Evolutionary conservation across 64 coral and sea anemone species (phyloP).

Genomic region (Stylophora pistillata): DNA sequence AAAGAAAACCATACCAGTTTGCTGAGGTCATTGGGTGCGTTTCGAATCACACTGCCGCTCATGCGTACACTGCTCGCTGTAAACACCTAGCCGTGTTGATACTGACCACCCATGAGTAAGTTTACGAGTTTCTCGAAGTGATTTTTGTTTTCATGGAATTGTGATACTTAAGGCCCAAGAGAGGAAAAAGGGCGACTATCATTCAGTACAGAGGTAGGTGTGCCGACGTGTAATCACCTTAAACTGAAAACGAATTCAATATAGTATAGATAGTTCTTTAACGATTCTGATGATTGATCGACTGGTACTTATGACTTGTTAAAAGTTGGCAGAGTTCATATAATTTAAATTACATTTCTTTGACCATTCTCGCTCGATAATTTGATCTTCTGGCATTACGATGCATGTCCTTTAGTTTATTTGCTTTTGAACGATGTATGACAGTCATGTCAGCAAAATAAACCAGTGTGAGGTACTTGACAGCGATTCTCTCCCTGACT

Average conservation of each 20-base stretch:
- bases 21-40: conserved; percentile 16
- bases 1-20: conserved; percentile 10
- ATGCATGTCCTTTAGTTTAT: neutral
- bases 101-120: conserved; percentile 30
- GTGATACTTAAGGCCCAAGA: neutral
- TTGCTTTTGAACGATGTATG: neutral
- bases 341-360: neutral
- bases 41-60: conserved; percentile 17
- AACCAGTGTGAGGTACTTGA: neutral
- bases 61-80: neutral
- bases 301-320: neutral
- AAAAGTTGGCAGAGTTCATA: neutral
- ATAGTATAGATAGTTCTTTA: neutral
- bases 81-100: neutral
- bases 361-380: neutral
- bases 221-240: neutral
- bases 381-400: neutral
- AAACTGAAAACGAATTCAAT: neutral
- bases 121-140: neutral
- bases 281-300: neutral
- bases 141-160: neutral
- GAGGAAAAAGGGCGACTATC: neutral
- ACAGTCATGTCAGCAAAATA: neutral
- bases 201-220: neutral
- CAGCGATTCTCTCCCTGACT: neutral